These are phyloP conservation scores for Brachypteracias leptosomus DNA, from an alignment of 2,113 vertebrate species.

Conservation along the genomic window DNA sequence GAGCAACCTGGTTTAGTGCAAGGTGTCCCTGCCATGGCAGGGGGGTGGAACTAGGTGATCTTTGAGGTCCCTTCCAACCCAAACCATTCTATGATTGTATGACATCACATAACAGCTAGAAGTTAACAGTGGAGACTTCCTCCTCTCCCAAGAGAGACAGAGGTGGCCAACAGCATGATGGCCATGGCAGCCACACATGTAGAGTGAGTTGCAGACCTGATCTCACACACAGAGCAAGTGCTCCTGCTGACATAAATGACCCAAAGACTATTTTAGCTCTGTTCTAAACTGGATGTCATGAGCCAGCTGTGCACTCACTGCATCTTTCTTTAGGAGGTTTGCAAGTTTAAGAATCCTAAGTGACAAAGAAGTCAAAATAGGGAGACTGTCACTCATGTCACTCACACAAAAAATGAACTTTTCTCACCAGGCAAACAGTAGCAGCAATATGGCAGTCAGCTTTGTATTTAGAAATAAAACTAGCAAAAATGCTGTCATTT, in stretches of 20 bases:
- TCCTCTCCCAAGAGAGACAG: not conserved
- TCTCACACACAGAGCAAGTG: constrained; percentile 25
- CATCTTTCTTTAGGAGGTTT: constrained; percentile 87
- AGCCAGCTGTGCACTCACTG: constrained; percentile 72
- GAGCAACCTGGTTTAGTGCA: too few relatives aligned
- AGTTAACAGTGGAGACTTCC: not conserved
- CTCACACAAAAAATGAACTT: constrained; percentile 87
- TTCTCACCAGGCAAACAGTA: constrained; percentile 88
- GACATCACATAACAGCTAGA: not conserved
- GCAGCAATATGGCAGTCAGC: constrained; percentile 91
- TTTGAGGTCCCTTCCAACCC: too few relatives aligned
- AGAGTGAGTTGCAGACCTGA: not conserved
- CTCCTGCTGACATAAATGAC: constrained; percentile 86
- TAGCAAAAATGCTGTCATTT: constrained; percentile 91
- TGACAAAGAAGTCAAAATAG: constrained; percentile 79
- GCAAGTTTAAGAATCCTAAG: constrained; percentile 90
- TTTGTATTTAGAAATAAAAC: constrained; percentile 92
- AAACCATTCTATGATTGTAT: too few relatives aligned
- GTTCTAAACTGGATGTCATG: constrained; percentile 77
- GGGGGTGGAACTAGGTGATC: too few relatives aligned
- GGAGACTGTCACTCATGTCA: constrained; percentile 84
- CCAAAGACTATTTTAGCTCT: constrained; percentile 85
- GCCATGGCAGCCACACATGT: not conserved
- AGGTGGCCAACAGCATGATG: not conserved
- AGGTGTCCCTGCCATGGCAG: too few relatives aligned